Percentiles rank a stretch among this genome's conserved stretches.
phyloP scores from a whole-genome alignment of 2,888 invertebrate genomes.

The Stenodera caucasica region DNA sequence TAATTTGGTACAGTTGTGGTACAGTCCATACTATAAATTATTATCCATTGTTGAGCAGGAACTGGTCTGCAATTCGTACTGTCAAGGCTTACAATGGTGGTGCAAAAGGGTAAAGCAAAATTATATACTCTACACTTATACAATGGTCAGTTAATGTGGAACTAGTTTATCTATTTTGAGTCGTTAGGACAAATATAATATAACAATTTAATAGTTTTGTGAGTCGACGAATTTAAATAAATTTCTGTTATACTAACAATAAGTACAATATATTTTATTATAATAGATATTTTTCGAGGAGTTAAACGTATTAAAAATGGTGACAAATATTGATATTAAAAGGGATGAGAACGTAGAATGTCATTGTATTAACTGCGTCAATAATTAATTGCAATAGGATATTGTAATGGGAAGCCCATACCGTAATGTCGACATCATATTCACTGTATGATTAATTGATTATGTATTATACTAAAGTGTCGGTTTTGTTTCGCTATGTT shows the following conservation, averaged over 20 bases:
- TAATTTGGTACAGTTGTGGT: constrained; percentile 33
- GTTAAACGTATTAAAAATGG: background rate
- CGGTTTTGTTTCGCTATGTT: constrained; percentile 33
- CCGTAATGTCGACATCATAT: constrained; percentile 42
- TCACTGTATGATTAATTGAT: constrained; percentile 43
- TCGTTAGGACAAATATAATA: constrained; percentile 9
- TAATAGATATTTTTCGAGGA: background rate
- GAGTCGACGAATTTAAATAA: no score
- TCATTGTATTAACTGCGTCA: constrained; percentile 30
- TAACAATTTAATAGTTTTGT: background rate
- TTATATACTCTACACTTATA: constrained; percentile 50
- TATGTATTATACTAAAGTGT: constrained; percentile 39
- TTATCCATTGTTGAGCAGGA: constrained; percentile 51
- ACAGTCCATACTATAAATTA: constrained; percentile 51
- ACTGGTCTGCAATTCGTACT: constrained; percentile 50
- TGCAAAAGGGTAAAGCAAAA: constrained; percentile 45
- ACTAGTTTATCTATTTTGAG: constrained; percentile 43
- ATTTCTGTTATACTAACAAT: no score
- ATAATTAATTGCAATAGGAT: constrained; percentile 47
- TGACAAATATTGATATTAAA: background rate
- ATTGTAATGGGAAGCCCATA: constrained; percentile 41
- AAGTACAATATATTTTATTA: no score
- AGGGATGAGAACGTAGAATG: background rate
- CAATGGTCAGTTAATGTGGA: constrained; percentile 53
- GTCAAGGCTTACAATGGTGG: constrained; percentile 51